Evolutionary conservation across 2,888 invertebrate genomes (phyloP).

Genomic region (Cheilosia impressa): DNA sequence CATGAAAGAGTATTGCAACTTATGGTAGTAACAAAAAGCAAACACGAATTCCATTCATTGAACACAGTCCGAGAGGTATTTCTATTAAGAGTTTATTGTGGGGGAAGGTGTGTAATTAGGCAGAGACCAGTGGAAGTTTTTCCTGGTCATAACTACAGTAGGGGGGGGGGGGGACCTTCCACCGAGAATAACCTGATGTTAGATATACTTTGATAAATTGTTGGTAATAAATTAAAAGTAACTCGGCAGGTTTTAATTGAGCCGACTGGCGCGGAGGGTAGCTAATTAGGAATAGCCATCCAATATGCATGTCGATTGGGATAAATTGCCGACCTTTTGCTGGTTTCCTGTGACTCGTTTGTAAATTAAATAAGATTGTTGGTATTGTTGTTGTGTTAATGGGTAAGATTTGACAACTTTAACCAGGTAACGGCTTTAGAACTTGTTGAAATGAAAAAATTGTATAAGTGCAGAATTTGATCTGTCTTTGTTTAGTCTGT

Average conservation of each 20-base stretch:
- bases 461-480: too few relatives aligned
- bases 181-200: neutral
- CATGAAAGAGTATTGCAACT: slow-evolving; percentile 17
- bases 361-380: neutral
- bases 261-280: neutral
- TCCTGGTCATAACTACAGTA: slow-evolving; percentile 19
- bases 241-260: neutral
- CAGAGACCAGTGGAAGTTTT: slow-evolving; percentile 46
- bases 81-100: slow-evolving; percentile 7
- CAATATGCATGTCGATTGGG: slow-evolving; percentile 16
- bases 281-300: neutral
- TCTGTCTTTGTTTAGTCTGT: too few relatives aligned
- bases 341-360: neutral
- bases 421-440: too few relatives aligned
- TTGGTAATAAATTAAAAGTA: slow-evolving; percentile 21
- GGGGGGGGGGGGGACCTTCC: neutral
- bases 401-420: too few relatives aligned
- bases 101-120: slow-evolving; percentile 42
- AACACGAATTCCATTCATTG: slow-evolving; percentile 48
- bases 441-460: too few relatives aligned
- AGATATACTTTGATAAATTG: neutral
- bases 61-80: slow-evolving; percentile 26
- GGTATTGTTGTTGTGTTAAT: neutral
- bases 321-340: slow-evolving; percentile 21
- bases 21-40: slow-evolving; percentile 12